A percentile compares a stretch with the other conserved stretches of the same genome.
Evolutionary conservation across 2,113 vertebrate species (phyloP).

Genomic region (Pteropus alecto): DNA sequence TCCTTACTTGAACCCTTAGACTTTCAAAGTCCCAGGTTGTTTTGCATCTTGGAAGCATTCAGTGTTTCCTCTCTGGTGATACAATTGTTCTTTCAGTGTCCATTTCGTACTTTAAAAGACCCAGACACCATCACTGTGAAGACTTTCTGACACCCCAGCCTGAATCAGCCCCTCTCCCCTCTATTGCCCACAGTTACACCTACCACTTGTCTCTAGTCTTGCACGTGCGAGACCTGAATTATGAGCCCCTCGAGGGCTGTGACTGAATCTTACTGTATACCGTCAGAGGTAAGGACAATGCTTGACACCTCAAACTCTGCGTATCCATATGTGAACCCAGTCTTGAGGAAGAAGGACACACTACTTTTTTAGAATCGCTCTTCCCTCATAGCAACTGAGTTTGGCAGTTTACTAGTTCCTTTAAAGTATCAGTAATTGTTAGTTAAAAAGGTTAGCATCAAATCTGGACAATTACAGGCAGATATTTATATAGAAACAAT

Average conservation of each 20-base stretch:
- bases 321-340: not conserved
- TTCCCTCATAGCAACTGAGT: not conserved
- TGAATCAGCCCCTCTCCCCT: not conserved
- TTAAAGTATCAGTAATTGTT: not conserved
- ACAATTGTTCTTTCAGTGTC: not conserved
- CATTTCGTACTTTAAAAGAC: slow-evolving; percentile 21
- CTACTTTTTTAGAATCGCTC: not conserved
- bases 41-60: not conserved
- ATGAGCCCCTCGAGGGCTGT: not conserved
- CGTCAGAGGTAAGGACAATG: not conserved
- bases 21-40: not conserved
- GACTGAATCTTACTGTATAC: not conserved
- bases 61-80: not conserved
- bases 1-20: not conserved
- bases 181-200: not conserved
- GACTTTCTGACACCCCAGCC: not conserved
- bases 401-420: not conserved
- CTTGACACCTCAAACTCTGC: not conserved
- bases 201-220: not conserved
- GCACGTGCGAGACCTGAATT: not conserved
- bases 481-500: not conserved
- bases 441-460: not conserved
- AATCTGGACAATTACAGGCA: slow-evolving; percentile 4
- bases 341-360: not conserved
- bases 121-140: not conserved